These are phyloP conservation scores for Micrasema minimum DNA, from an alignment of 1,140 invertebrate species.

Conservation along the genomic window DNA sequence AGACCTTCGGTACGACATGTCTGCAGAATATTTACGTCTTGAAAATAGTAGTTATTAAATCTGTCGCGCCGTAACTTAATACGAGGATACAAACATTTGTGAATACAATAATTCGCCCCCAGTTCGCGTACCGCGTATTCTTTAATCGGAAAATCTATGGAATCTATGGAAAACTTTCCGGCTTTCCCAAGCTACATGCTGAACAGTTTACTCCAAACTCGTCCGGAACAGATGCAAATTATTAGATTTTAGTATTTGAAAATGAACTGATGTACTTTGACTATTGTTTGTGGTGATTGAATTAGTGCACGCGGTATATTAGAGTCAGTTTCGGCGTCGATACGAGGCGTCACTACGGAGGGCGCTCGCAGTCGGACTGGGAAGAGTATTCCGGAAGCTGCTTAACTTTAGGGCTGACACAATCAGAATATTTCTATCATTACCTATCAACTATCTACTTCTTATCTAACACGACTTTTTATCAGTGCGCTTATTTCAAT, in stretches of 20 bases:
- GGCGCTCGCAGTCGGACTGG: constrained; percentile 20
- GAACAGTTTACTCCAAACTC: no score
- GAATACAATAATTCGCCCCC: background rate
- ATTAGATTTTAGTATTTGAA: no score
- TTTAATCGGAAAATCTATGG: constrained; percentile 3
- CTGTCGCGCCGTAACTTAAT: no score
- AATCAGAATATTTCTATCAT: background rate
- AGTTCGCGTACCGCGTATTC: background rate
- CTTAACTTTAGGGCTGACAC: constrained; percentile 18
- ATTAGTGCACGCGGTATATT: constrained; percentile 9
- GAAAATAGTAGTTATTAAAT: constrained; percentile 35
- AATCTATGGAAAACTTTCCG: constrained; percentile 15
- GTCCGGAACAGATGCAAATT: background rate
- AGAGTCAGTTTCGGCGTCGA: constrained; percentile 9
- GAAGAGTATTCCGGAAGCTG: constrained; percentile 33
- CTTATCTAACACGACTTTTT: background rate
- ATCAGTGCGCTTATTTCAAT: no score
- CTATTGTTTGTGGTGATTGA: background rate
- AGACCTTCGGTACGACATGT: constrained; percentile 13
- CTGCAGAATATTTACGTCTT: constrained; percentile 6
- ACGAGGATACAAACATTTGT: no score
- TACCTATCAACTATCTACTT: background rate
- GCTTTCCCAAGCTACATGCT: constrained; percentile 17
- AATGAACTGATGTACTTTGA: no score
- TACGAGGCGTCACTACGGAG: constrained; percentile 5